Evolutionary conservation across 2,113 vertebrate genomes (phyloP).

Genomic region (Suricata suricatta): DNA sequence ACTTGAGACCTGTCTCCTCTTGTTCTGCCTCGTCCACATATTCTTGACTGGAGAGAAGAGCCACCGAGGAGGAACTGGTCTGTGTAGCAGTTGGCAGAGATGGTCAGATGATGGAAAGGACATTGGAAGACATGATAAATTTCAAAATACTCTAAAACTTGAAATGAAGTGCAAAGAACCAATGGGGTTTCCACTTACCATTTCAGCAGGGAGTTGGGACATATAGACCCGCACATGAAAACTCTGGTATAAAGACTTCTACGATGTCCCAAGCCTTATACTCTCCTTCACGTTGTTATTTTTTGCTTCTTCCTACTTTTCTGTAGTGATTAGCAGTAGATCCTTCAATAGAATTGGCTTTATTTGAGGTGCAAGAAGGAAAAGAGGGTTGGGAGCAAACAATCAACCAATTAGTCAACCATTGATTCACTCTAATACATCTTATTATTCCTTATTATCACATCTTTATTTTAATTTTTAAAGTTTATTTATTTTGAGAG

Average conservation of each 20-base stretch:
- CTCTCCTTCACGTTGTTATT: background rate
- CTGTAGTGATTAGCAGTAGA: background rate
- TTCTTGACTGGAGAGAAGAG: background rate
- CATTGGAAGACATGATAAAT: background rate
- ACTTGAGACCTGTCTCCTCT: background rate
- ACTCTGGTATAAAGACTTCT: background rate
- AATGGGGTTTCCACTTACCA: background rate
- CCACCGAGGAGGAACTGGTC: background rate
- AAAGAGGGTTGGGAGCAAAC: background rate
- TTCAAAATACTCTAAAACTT: background rate
- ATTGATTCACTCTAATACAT: background rate
- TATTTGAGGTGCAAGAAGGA: background rate
- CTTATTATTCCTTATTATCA: background rate
- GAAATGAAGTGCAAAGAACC: background rate
- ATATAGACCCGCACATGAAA: background rate
- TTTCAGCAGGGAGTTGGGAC: background rate
- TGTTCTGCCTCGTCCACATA: background rate
- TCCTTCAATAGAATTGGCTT: background rate
- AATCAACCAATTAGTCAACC: background rate
- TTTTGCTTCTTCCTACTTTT: background rate
- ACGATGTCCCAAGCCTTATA: background rate
- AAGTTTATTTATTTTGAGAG: too few species aligned
- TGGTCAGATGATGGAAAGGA: background rate
- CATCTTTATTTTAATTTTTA: background rate
- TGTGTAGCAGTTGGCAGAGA: background rate